Evolutionary conservation across 2,113 vertebrate genomes (phyloP).

Genomic region (Leucopsar rothschildi): DNA sequence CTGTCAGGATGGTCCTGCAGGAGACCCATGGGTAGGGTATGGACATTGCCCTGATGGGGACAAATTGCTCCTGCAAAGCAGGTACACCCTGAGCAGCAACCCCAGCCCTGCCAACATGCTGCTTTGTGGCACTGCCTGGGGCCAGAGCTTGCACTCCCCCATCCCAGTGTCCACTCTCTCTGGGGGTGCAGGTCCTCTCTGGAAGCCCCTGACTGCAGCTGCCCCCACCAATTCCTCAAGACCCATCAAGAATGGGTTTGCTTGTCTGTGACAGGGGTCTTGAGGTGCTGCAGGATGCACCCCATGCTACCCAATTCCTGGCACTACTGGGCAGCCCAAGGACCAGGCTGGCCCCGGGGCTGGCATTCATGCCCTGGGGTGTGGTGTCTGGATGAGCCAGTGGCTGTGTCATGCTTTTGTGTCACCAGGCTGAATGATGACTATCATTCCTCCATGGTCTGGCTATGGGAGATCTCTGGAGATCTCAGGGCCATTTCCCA

Average conservation of each 20-base stretch:
- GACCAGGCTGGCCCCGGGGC: neutral
- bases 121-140: neutral
- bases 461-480: neutral
- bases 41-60: neutral
- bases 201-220: fast-evolving
- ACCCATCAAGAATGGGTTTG: fast-evolving
- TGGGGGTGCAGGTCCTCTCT: neutral
- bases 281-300: neutral
- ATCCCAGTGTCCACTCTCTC: fast-evolving
- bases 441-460: neutral
- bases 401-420: neutral
- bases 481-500: neutral
- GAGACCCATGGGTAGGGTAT: neutral
- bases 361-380: neutral
- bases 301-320: neutral
- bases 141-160: neutral
- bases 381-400: neutral
- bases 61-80: neutral
- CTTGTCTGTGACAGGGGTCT: fast-evolving
- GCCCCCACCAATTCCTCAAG: neutral
- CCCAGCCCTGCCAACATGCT: neutral
- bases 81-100: neutral
- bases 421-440: neutral
- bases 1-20: fast-evolving
- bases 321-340: neutral